These are phyloP conservation scores for Spilogale gracilis DNA, from an alignment of 2,113 vertebrate genomes.

Conservation along the genomic window DNA sequence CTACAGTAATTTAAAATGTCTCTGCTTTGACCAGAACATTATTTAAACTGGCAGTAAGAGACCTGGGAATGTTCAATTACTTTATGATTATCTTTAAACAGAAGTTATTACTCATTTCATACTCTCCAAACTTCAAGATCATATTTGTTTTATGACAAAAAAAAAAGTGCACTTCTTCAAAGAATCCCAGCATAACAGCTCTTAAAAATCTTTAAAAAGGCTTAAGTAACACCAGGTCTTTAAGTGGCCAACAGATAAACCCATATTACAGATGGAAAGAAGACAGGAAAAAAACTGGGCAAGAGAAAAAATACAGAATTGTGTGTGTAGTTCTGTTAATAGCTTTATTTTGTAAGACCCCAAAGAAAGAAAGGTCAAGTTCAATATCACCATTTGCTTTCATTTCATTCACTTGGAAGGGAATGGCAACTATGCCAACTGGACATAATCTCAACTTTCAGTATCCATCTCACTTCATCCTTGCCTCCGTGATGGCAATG, in stretches of 20 bases:
- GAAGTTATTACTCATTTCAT: slow-evolving; percentile 56
- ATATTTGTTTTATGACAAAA: slow-evolving; percentile 40
- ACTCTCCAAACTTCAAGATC: slow-evolving; percentile 39
- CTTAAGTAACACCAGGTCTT: not conserved
- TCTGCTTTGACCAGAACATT: slow-evolving; percentile 23
- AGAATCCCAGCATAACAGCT: not conserved
- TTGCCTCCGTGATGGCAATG: not conserved
- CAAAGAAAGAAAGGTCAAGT: not conserved
- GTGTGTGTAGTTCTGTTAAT: not conserved
- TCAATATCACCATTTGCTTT: not conserved
- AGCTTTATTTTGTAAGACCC: slow-evolving; percentile 10
- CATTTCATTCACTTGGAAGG: not conserved
- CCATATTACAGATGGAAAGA: not conserved
- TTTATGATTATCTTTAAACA: slow-evolving; percentile 54
- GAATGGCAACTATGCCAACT: not conserved
- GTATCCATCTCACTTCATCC: not conserved
- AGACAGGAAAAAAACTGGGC: not conserved
- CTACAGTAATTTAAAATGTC: slow-evolving; percentile 46
- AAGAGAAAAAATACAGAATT: not conserved
- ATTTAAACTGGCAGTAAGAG: slow-evolving; percentile 34
- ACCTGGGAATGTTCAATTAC: slow-evolving; percentile 26
- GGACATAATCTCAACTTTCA: slow-evolving; percentile 7
- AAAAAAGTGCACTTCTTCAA: not conserved
- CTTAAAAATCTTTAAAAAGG: not conserved
- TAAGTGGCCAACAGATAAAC: not conserved